Conservation (phyloP, 2,113 vertebrate genomes). For the Gobiocypris rarus region DNA sequence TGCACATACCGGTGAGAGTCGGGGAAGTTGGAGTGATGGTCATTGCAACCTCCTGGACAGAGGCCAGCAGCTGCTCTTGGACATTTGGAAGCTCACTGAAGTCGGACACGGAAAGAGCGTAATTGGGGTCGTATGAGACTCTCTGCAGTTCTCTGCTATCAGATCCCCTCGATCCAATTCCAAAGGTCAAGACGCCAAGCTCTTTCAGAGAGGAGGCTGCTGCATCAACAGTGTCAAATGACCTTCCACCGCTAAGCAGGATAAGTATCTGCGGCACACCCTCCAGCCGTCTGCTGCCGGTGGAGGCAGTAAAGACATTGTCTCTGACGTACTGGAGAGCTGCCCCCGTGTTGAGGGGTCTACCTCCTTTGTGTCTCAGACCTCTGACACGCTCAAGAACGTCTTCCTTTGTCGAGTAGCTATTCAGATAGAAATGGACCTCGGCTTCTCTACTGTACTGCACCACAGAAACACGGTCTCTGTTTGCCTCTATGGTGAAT, state of each 20-base stretch:
- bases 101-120: constrained; percentile 53
- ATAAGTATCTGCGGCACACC: constrained; percentile 50
- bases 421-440: constrained; percentile 51
- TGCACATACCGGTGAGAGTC: constrained; percentile 2
- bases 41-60: constrained; percentile 1
- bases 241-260: not conserved
- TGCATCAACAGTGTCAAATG: not conserved
- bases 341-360: constrained; percentile 55
- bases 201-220: too few relatives aligned
- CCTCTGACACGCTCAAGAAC: constrained; percentile 10
- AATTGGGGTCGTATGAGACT: not conserved
- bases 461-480: constrained; percentile 54
- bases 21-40: not conserved
- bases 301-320: constrained; percentile 52
- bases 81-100: constrained; percentile 63
- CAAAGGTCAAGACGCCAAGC: not conserved
- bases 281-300: constrained; percentile 58
- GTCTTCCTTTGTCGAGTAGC: constrained; percentile 47
- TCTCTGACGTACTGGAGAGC: constrained; percentile 60
- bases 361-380: constrained; percentile 63
- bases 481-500: constrained; percentile 51
- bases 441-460: constrained; percentile 57
- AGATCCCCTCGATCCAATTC: constrained; percentile 6
- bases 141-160: constrained; percentile 12
- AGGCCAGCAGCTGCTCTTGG: constrained; percentile 62